Conservation (phyloP, 1,140 invertebrate genomes). For the Meloidogyne chitwoodi region DNA sequence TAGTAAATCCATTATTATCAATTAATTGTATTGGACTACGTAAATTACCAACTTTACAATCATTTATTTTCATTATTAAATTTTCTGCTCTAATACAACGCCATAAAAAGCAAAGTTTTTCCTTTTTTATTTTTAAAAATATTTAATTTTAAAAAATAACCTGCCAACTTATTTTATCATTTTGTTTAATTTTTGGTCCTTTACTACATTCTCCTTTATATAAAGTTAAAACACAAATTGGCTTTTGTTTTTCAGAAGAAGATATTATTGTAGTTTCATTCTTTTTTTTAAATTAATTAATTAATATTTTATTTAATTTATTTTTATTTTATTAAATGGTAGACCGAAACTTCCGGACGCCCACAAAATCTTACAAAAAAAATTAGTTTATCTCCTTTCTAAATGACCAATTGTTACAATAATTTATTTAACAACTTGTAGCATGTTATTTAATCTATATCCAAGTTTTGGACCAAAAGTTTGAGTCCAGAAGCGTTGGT, state of each 20-base stretch:
- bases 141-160: constrained; percentile 24
- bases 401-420: too few species aligned
- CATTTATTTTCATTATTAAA: constrained; percentile 43
- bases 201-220: constrained; percentile 28
- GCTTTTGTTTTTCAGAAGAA: background rate
- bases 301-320: too few species aligned
- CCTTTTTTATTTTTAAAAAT: background rate
- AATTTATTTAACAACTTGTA: too few species aligned
- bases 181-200: constrained; percentile 13
- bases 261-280: background rate
- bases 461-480: too few species aligned
- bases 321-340: too few species aligned
- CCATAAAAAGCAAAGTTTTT: background rate
- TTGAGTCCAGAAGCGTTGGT: too few species aligned
- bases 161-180: constrained; percentile 32
- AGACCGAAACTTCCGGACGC: too few species aligned
- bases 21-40: constrained; percentile 34
- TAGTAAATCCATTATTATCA: constrained; percentile 25
- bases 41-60: constrained; percentile 47
- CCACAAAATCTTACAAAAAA: too few species aligned
- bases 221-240: constrained; percentile 23
- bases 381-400: too few species aligned
- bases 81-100: constrained; percentile 12
- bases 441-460: too few species aligned
- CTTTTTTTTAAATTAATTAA: background rate